These are phyloP conservation scores for Microtus oregoni DNA, from an alignment of 2,113 vertebrate genomes.

Conservation along the genomic window DNA sequence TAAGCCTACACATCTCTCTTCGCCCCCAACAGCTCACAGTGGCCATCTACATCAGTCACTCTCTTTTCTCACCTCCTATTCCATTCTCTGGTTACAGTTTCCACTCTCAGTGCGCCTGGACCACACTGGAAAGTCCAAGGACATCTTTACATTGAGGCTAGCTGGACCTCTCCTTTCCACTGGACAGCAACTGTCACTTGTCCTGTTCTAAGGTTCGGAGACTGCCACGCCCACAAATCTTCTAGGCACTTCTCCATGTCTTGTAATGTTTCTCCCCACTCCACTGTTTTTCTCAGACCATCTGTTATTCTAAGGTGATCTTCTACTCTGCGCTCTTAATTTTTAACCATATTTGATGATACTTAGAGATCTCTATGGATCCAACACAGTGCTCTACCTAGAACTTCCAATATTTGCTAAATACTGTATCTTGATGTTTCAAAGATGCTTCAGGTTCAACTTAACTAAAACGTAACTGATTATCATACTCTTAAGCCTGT, in stretches of 20 bases:
- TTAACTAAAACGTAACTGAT: not conserved
- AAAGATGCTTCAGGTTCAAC: slow-evolving; percentile 24
- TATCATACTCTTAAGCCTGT: not conserved
- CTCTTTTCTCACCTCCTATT: not conserved
- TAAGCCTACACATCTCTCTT: not conserved
- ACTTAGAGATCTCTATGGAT: not conserved
- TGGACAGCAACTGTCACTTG: not conserved
- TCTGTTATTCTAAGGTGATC: not conserved
- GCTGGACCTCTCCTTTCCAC: not conserved
- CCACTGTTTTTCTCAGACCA: not conserved
- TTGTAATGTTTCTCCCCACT: not conserved
- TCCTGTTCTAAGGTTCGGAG: not conserved
- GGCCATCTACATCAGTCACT: not conserved
- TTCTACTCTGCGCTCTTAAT: not conserved
- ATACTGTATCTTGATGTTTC: not conserved
- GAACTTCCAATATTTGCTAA: slow-evolving; percentile 29
- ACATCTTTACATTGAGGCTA: not conserved
- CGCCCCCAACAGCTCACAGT: not conserved
- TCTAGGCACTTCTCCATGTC: not conserved
- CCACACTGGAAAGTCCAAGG: not conserved
- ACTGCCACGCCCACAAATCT: not conserved
- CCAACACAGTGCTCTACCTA: not conserved
- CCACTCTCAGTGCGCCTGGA: not conserved
- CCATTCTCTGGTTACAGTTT: not conserved
- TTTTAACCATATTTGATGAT: slow-evolving; percentile 1